Evolutionary conservation across 2,113 vertebrate species (phyloP).

Genomic region (Lutjanus erythropterus): DNA sequence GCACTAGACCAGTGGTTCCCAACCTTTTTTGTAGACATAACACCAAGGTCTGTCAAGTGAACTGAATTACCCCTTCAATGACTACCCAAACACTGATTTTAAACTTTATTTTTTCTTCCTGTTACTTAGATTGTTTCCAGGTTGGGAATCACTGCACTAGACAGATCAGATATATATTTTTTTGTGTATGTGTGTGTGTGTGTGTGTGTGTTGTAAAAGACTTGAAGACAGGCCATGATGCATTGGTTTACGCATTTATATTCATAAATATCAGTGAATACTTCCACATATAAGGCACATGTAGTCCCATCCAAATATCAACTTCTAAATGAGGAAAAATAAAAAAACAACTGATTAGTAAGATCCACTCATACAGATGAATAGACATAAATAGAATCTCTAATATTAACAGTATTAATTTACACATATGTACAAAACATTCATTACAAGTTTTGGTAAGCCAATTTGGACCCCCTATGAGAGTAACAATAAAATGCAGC

Average conservation of each 20-base stretch:
- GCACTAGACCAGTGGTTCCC: neutral
- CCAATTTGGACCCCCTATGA: constrained; percentile 8
- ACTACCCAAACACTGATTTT: neutral
- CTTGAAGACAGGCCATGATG: neutral
- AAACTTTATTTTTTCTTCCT: neutral
- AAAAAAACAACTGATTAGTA: constrained; percentile 17
- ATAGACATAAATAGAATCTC: constrained; percentile 40
- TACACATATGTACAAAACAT: constrained; percentile 41
- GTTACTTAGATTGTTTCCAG: too few species aligned
- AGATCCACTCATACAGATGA: constrained; percentile 21
- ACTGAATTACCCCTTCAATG: too few species aligned
- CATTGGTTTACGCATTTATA: constrained; percentile 35
- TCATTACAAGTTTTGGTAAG: constrained; percentile 36
- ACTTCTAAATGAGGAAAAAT: constrained; percentile 25
- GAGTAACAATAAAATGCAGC: constrained; percentile 41
- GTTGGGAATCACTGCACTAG: neutral
- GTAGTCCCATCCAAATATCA: constrained; percentile 41
- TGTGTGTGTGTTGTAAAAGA: neutral
- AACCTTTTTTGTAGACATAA: neutral
- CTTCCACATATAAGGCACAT: constrained; percentile 73
- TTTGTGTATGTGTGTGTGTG: neutral
- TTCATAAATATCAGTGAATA: constrained; percentile 49
- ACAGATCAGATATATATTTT: neutral
- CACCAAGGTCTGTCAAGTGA: too few species aligned
- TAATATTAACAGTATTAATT: constrained; percentile 33